Evolutionary conservation across 2,113 vertebrate genomes (phyloP).

Genomic region (Cyanoderma ruficeps): DNA sequence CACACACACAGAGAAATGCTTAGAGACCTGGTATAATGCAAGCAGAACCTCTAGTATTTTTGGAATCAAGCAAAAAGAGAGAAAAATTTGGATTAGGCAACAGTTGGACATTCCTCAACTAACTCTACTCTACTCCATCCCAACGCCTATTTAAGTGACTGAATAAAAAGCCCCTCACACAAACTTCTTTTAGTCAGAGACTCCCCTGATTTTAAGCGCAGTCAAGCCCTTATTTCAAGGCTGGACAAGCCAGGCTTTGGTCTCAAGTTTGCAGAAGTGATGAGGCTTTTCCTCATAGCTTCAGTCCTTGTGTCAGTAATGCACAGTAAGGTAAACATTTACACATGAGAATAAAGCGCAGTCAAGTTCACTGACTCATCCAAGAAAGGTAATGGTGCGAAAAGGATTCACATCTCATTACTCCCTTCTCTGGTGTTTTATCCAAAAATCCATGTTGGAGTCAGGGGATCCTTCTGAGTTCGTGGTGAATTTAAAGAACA

Average conservation of each 20-base stretch:
- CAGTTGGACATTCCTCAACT: background rate
- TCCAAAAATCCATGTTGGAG: background rate
- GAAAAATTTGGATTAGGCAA: background rate
- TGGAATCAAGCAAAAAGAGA: background rate
- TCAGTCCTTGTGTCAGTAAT: background rate
- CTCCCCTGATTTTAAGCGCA: background rate
- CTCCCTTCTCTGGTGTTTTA: background rate
- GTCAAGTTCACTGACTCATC: background rate
- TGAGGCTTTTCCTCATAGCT: background rate
- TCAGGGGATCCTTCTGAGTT: background rate
- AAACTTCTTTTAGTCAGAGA: background rate
- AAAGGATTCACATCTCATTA: background rate
- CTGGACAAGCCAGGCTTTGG: background rate
- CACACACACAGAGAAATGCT: background rate
- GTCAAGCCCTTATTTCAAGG: background rate
- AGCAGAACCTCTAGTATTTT: background rate
- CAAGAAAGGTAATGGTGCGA: background rate
- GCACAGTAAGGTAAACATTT: background rate
- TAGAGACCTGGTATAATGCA: background rate
- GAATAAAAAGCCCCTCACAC: background rate
- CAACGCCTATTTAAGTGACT: background rate
- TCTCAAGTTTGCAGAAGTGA: background rate
- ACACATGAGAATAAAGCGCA: background rate
- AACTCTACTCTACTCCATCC: background rate
- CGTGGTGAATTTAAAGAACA: background rate